Base-by-base conservation (phyloP, 2,113 vertebrate genomes). In the Gopherus flavomarginatus region DNA sequence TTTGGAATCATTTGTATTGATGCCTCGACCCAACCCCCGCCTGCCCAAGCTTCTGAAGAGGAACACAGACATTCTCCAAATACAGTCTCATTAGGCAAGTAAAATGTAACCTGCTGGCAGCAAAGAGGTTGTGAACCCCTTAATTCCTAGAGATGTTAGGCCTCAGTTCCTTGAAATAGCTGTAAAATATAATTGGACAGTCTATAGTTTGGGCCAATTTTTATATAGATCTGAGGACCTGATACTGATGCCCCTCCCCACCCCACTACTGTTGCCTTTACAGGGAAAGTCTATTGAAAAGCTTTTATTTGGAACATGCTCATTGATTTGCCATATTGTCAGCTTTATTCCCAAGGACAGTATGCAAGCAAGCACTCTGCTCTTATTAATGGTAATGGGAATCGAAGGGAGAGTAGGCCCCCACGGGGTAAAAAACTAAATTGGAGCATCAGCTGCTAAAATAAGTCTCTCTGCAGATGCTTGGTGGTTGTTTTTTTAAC, bases 251-350 rank as follows among this genome's bases (percentile, higher is more conserved):
- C 75, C 84, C 83, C 72, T 0, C 0, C 59, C 52, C 47, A 75
- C 86, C 17, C 80, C 2, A 10, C 57, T 86, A 84, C 90, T 72
- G 79, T 91, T 2, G 0, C 9, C 77, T 80, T 88, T 3, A 1
- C 94, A 24, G 92, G 86, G 88, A 12, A 42, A n/a, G 78, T 89
- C 83, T 24, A 27, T 3, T 1, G 56, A 0, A 1, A 94, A 88
- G 87, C 79, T 93, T 38, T 80, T 0, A 0, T 31, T 19, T 91
- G 86, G 56, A 82, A 42, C 0, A 21, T 21, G 86, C 90, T 17
- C 54, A 93, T 92, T 93, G 93, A 91, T 92, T 88, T 94, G 75
- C 89, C 50, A 17, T 86, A 24, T 93, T 92, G 93, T 80, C 85
- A 8, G 29, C 89, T 19, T 0, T 57, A 7, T 4, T 94, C 86